Conservation (phyloP, 1,140 invertebrate species). For the Heliconius eleuchia region DNA sequence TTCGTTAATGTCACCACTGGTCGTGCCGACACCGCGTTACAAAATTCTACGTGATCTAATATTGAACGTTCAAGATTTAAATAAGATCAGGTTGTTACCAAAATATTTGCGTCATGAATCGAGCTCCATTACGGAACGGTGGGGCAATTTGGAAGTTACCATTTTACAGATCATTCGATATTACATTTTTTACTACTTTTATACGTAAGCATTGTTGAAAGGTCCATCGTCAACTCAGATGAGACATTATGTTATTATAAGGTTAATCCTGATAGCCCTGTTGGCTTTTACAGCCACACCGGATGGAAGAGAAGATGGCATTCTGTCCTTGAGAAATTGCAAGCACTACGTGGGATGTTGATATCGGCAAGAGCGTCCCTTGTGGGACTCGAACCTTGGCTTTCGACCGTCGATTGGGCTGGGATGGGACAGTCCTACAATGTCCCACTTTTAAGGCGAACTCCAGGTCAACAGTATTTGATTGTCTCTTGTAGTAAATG, state of each 20-base stretch:
- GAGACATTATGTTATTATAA: neutral
- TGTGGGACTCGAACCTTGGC: too few relatives aligned
- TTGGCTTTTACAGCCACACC: too few relatives aligned
- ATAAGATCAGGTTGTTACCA: constrained; percentile 33
- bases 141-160: constrained; percentile 12
- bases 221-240: neutral
- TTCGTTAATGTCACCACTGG: constrained; percentile 34
- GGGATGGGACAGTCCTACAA: neutral
- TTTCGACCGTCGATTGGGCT: too few relatives aligned
- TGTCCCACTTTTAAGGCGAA: neutral
- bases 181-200: neutral
- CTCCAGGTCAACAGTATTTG: neutral
- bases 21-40: constrained; percentile 28
- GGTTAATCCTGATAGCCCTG: neutral
- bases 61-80: constrained; percentile 31
- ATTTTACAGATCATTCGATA: neutral
- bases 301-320: too few relatives aligned
- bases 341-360: too few relatives aligned
- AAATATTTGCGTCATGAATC: constrained; percentile 34
- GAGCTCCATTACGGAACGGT: constrained; percentile 9
- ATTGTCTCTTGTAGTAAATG: neutral
- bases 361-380: too few relatives aligned
- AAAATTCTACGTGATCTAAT: constrained; percentile 38
- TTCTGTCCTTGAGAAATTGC: too few relatives aligned
- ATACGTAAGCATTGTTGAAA: neutral